Evolutionary conservation across 2,797 vertebrate species (phyloP).

Genomic region (Tympanoctomys barrerae): DNA sequence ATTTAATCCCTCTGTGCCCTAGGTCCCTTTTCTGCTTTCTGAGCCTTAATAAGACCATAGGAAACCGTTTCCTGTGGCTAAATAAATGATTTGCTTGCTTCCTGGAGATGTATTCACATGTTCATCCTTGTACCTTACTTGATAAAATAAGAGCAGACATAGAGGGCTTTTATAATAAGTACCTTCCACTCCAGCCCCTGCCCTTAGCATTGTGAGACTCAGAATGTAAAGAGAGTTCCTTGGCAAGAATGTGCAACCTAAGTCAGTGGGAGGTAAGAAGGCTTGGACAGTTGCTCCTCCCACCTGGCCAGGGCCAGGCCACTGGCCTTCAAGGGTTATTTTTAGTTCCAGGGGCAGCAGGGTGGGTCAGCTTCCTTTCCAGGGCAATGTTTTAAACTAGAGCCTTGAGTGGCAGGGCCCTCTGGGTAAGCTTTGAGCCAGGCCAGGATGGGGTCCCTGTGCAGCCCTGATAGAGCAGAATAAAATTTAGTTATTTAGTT

Average conservation of each 20-base stretch:
- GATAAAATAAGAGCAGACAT: conserved; percentile 27
- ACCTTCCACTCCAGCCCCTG: background rate
- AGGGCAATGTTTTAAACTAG: conserved; percentile 60
- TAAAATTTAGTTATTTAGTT: conserved; percentile 45
- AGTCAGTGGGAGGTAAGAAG: conserved; percentile 36
- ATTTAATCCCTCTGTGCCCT: conserved; percentile 66
- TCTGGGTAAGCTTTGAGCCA: conserved; percentile 25
- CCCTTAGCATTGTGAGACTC: background rate
- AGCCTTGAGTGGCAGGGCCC: conserved; percentile 64
- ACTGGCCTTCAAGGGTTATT: conserved; percentile 29
- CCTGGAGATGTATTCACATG: background rate
- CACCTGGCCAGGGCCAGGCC: conserved; percentile 12
- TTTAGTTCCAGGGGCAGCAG: conserved; percentile 65
- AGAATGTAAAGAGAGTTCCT: conserved; percentile 3
- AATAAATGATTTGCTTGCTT: conserved; percentile 61
- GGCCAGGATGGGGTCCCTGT: background rate
- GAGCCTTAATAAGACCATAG: conserved; percentile 41
- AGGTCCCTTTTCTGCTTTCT: conserved; percentile 53
- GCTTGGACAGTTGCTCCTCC: background rate
- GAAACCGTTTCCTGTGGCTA: conserved; percentile 51
- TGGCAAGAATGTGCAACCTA: conserved; percentile 16
- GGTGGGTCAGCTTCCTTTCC: conserved; percentile 64
- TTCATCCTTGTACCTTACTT: conserved; percentile 34
- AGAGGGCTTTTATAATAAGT: conserved; percentile 49
- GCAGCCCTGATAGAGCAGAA: background rate